Evolutionary conservation across 2,888 invertebrate species (phyloP).

Genomic region (Prosopocoilus inquinatus): DNA sequence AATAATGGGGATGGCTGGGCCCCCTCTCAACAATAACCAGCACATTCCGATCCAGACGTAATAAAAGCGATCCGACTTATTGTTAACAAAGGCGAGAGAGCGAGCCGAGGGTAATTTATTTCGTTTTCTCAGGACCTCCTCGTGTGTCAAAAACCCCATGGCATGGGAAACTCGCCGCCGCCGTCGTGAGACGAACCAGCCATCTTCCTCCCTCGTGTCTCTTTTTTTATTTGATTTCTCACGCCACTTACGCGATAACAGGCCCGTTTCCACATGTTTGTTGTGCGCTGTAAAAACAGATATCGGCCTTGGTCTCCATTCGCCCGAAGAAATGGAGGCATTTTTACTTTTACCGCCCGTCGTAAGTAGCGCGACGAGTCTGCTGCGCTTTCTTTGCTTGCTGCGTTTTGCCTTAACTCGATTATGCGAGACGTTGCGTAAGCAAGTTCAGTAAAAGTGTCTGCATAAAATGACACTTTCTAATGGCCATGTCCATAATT

Average conservation of each 20-base stretch:
- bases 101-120: slow-evolving; percentile 19
- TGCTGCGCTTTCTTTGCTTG: not conserved
- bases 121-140: slow-evolving; percentile 19
- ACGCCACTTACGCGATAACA: slow-evolving; percentile 20
- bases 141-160: not conserved
- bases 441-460: no score
- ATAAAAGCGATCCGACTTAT: no score
- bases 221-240: slow-evolving; percentile 23
- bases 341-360: not conserved
- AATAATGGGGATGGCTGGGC: no score
- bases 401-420: not conserved
- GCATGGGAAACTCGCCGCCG: not conserved
- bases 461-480: no score
- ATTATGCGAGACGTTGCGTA: no score
- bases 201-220: not conserved
- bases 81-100: no score
- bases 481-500: no score
- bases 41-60: no score
- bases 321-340: not conserved
- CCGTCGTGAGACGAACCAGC: not conserved
- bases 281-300: no score
- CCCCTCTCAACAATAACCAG: no score
- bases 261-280: not conserved
- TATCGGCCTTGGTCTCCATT: not conserved
- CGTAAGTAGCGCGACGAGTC: not conserved